A percentile compares a stretch with the other conserved stretches of the same genome.
phyloP scores from a whole-genome alignment of 2,888 invertebrate species.

The Drosophila stalkeri region DNA sequence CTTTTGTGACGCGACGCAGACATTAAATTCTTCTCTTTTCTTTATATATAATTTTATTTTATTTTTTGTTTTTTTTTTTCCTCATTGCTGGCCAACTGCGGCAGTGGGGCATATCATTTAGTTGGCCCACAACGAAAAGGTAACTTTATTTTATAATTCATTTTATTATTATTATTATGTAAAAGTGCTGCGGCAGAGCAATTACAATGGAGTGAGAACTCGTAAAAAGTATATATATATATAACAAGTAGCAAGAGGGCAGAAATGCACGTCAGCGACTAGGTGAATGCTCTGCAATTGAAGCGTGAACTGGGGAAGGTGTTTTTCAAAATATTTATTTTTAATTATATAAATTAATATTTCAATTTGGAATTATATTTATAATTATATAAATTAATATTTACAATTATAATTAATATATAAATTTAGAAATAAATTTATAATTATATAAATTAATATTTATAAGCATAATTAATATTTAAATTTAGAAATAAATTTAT shows the following conservation, averaged over 20 bases:
- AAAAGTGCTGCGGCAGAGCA: slow-evolving; percentile 70
- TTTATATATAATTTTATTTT: background rate
- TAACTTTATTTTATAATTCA: slow-evolving; percentile 80
- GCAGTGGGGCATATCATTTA: slow-evolving; percentile 54
- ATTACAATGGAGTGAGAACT: slow-evolving; percentile 59
- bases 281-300: slow-evolving; percentile 29
- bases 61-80: background rate
- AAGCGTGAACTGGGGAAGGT: too few relatives aligned
- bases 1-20: slow-evolving; percentile 64
- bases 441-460: background rate
- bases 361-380: too few relatives aligned
- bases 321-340: background rate
- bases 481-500: too few relatives aligned
- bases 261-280: background rate
- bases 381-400: background rate
- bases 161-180: slow-evolving; percentile 80
- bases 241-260: slow-evolving; percentile 32
- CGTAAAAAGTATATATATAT: slow-evolving; percentile 44
- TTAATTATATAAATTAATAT: too few relatives aligned
- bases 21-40: slow-evolving; percentile 60
- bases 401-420: too few relatives aligned
- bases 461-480: too few relatives aligned
- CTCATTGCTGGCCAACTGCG: slow-evolving; percentile 1
- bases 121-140: slow-evolving; percentile 68
- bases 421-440: too few relatives aligned